Base-by-base conservation (phyloP, 2,797 vertebrate species). In the Pangasius djambal region DNA sequence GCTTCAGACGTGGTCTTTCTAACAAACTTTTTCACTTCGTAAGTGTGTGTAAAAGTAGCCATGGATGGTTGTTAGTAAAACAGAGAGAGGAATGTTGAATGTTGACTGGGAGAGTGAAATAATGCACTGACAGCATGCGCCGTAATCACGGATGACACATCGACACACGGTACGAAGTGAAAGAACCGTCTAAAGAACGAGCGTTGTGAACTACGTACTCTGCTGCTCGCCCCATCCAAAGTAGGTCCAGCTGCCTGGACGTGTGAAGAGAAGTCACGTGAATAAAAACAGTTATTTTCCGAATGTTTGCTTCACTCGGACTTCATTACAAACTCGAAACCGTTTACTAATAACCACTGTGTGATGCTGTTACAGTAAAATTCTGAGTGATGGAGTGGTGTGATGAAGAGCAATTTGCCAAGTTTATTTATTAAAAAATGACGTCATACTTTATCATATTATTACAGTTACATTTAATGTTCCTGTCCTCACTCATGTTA, bases 161-260 rank as follows among this genome's bases (percentile, higher is more conserved):
- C 37, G 31, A 88, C 31, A 82, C n/a, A 61, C 72, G 85, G 69
- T 25, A 13, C 89, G 90, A 94, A 92, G 70, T 77, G 34, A 20
- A 72, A 77, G 9, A 70, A 18, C 67, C 69, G 20, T 20, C 34
- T 18, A 20, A 50, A 20, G 75, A 77, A n/a, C 72, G 28, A 69
- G 83, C 67, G 1, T 86, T 31, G 40, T 20, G 44, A 90, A 79
- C 70, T 99, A 99, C 98, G 93, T 99, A 99, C 99, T 97, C 95
- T 97, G 97, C 92, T 97, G 97, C 90, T 98, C 97, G 95, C 95
- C 97, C 98, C 98, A 99, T 97, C 98, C 98, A 93, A 99, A 98
- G 97, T 97, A 98, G 92, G 93, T 94, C 96, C 96, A 97, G 94
- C 95, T 97, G 97, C 98, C 99, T 99, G 97, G 92, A 88, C 96